Evolutionary conservation across 2,888 invertebrate species (phyloP).

Genomic region (Fragum whitleyi): DNA sequence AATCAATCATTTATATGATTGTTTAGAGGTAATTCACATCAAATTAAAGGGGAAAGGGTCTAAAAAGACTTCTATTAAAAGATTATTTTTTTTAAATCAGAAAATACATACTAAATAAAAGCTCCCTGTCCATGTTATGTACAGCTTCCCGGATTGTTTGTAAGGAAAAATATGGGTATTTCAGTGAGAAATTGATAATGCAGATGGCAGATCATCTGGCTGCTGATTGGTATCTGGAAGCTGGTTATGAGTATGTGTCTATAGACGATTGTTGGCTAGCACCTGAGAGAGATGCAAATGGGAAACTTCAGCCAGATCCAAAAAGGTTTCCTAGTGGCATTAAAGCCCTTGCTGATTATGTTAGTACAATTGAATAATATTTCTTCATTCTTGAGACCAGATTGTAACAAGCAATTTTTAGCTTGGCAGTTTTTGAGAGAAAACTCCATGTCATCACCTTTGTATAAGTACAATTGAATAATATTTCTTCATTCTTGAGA

Average conservation of each 20-base stretch:
- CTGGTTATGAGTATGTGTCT: constrained; percentile 93
- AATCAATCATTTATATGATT: too few species aligned
- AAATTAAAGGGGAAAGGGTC: too few species aligned
- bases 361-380: constrained; percentile 86
- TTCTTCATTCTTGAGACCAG: neutral
- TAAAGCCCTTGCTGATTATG: constrained; percentile 95
- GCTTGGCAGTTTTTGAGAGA: neutral
- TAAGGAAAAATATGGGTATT: too few species aligned
- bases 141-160: too few species aligned
- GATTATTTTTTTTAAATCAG: too few species aligned
- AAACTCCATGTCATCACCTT: neutral
- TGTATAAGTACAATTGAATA: neutral
- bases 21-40: too few species aligned
- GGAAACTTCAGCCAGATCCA: constrained; percentile 93
- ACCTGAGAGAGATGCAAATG: constrained; percentile 91
- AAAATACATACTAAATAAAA: too few species aligned
- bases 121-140: too few species aligned
- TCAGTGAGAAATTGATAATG: constrained; percentile 85
- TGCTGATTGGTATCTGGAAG: constrained; percentile 94
- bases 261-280: constrained; percentile 94
- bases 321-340: constrained; percentile 96
- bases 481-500: too few species aligned
- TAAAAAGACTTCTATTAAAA: too few species aligned
- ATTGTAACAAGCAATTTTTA: neutral
- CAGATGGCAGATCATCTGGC: constrained; percentile 86